These are phyloP conservation scores for Ochotona princeps DNA, from an alignment of 2,113 vertebrate species.

Conservation along the genomic window DNA sequence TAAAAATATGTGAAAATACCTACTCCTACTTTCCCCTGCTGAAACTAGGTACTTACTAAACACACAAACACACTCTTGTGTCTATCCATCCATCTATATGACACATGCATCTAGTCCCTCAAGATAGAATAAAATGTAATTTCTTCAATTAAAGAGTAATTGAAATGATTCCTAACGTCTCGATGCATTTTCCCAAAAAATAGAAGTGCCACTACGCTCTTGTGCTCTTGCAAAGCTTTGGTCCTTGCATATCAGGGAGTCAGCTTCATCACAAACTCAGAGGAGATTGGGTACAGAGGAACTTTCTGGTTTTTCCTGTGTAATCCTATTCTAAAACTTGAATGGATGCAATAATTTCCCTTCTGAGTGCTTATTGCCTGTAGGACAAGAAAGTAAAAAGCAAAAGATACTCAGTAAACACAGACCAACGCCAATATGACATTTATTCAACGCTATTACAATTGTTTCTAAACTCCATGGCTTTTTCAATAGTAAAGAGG, in stretches of 20 bases:
- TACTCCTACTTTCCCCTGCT: slow-evolving; percentile 5
- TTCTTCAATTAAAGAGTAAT: slow-evolving; percentile 37
- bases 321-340: background rate
- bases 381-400: background rate
- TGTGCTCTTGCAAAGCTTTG: background rate
- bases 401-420: slow-evolving; percentile 38
- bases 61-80: background rate
- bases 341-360: background rate
- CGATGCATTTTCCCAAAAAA: background rate
- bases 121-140: background rate
- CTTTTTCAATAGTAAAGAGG: slow-evolving; percentile 48
- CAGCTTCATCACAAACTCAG: background rate
- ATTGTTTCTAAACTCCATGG: slow-evolving; percentile 42
- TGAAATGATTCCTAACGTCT: slow-evolving; percentile 16
- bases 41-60: slow-evolving; percentile 43
- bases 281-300: background rate
- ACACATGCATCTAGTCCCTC: background rate
- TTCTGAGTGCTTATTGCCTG: background rate
- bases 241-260: background rate
- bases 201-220: background rate
- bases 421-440: background rate
- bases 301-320: background rate
- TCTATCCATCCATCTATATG: background rate
- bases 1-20: slow-evolving; percentile 52
- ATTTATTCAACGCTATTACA: slow-evolving; percentile 74